Percentiles rank a stretch among this genome's conserved stretches.
Conservation (phyloP, 1,140 invertebrate genomes). For the Mya arenaria region DNA sequence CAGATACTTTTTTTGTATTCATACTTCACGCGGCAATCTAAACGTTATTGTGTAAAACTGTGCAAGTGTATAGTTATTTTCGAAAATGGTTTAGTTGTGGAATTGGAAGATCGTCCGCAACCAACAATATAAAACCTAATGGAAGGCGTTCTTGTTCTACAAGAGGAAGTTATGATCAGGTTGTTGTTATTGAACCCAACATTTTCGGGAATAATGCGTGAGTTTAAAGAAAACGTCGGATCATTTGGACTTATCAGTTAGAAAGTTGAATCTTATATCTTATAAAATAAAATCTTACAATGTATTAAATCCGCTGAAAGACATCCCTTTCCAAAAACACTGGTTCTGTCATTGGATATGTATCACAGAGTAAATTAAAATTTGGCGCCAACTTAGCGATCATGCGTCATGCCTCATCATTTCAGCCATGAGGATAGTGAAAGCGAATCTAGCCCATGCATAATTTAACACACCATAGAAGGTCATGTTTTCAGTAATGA, state of each 20-base stretch:
- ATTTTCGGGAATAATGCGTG: constrained; percentile 48
- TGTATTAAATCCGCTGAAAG: constrained; percentile 42
- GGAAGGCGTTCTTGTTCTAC: constrained; percentile 63
- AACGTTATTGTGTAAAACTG: constrained; percentile 97
- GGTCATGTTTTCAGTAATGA: constrained; percentile 30
- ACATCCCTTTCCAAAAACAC: not conserved
- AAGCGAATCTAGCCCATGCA: constrained; percentile 11
- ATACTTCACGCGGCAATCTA: constrained; percentile 98
- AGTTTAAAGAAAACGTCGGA: constrained; percentile 51
- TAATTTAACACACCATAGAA: constrained; percentile 52
- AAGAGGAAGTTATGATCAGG: constrained; percentile 63
- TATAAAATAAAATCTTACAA: not conserved
- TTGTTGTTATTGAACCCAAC: constrained; percentile 57
- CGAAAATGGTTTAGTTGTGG: constrained; percentile 70
- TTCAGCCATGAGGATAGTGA: not conserved
- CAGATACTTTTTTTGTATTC: constrained; percentile 98
- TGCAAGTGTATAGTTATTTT: constrained; percentile 83
- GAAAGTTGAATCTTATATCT: not conserved
- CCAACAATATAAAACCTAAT: constrained; percentile 61
- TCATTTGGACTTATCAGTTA: constrained; percentile 24
- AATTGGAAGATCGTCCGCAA: constrained; percentile 60
- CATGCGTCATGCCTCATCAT: too few species aligned
- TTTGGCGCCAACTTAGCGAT: too few species aligned
- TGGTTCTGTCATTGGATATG: too few species aligned
- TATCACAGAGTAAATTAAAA: too few species aligned